Percentiles rank a stretch among this genome's conserved stretches.
Conservation (phyloP, 2,113 vertebrate species). For the Aspidoscelis tigris region DNA sequence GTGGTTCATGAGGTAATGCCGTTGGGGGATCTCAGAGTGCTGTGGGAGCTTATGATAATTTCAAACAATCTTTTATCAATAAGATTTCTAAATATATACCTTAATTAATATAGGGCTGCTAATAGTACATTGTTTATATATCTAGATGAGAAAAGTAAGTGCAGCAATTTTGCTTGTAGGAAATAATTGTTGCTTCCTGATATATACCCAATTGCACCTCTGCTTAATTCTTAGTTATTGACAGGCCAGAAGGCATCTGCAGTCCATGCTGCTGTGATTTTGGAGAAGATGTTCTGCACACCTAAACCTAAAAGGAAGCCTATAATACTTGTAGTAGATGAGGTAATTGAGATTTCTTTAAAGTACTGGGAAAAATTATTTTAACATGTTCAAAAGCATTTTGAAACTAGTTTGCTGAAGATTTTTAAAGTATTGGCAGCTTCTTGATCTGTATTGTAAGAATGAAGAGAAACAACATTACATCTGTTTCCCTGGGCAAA, state of each 20-base stretch:
- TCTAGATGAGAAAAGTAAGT: background rate
- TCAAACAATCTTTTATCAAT: background rate
- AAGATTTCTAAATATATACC: background rate
- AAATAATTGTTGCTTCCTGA: background rate
- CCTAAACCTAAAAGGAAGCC: constrained; percentile 83
- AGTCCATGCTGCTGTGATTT: constrained; percentile 85
- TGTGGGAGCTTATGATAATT: background rate
- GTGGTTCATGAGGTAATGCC: too few relatives aligned
- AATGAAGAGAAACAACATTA: background rate
- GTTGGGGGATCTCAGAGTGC: background rate
- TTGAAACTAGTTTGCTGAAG: background rate
- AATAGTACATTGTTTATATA: background rate
- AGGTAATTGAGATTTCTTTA: constrained; percentile 77
- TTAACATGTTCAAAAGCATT: background rate
- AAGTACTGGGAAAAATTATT: background rate
- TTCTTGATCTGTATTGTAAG: constrained; percentile 25
- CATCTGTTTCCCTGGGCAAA: too few relatives aligned
- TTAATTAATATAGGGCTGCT: background rate
- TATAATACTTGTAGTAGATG: constrained; percentile 91
- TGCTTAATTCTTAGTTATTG: constrained; percentile 80
- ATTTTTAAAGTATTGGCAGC: background rate
- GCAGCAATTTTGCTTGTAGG: too few relatives aligned
- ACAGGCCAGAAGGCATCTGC: constrained; percentile 91
- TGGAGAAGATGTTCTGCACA: constrained; percentile 86
- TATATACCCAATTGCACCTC: too few relatives aligned